Percentiles rank a stretch among this genome's conserved stretches.
Conservation (phyloP, 2,888 invertebrate species). For the Callimorpha dominula region DNA sequence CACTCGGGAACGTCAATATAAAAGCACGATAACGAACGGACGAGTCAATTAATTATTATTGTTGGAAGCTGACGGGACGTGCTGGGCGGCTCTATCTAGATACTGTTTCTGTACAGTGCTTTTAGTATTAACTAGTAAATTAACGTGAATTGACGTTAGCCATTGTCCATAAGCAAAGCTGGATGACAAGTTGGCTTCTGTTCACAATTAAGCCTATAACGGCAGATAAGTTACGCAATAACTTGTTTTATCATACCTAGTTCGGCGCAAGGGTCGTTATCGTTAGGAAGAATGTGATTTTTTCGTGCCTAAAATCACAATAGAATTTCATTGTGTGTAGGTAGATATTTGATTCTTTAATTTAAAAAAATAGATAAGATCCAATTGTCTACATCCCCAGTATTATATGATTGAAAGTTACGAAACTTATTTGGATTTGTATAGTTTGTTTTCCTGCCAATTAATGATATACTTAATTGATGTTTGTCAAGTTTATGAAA, state of each 20-base stretch:
- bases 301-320: too few relatives aligned
- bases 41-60: constrained; percentile 87
- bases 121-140: constrained; percentile 44
- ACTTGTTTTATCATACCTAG: background rate
- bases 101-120: constrained; percentile 65
- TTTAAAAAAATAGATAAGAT: background rate
- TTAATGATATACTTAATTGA: background rate
- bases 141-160: constrained; percentile 34
- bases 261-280: too few relatives aligned
- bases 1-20: constrained; percentile 85
- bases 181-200: background rate
- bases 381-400: background rate
- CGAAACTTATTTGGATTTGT: background rate
- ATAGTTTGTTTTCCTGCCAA: background rate
- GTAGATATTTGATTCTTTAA: too few relatives aligned
- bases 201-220: background rate
- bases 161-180: background rate
- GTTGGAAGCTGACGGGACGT: constrained; percentile 84
- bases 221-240: background rate
- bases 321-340: too few relatives aligned
- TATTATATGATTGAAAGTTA: background rate
- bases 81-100: constrained; percentile 73
- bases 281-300: too few relatives aligned
- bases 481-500: background rate
- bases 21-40: constrained; percentile 87